These are phyloP conservation scores for Antedon mediterranea DNA, from an alignment of 53 echinoderm and acorn worm genomes.

Conservation along the genomic window DNA sequence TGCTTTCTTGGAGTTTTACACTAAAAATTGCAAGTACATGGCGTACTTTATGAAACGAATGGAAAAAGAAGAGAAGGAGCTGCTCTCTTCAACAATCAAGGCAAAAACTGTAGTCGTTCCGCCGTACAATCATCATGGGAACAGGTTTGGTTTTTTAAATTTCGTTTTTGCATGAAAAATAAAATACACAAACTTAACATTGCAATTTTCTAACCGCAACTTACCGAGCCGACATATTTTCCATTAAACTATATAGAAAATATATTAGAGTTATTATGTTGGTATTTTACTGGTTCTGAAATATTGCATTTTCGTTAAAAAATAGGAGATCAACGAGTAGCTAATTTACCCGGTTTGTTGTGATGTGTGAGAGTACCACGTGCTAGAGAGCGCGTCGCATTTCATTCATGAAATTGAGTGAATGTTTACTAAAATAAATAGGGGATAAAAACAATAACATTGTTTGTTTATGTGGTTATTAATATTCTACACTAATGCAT, in stretches of 20 bases:
- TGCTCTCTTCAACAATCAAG: background rate
- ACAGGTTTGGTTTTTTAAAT: background rate
- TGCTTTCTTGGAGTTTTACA: constrained; percentile 15
- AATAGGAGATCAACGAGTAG: background rate
- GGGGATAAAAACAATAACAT: background rate
- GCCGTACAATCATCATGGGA: background rate
- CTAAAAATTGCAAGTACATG: constrained; percentile 13
- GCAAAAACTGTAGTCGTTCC: background rate
- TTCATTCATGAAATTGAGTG: background rate
- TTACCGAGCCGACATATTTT: background rate
- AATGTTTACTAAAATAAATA: background rate
- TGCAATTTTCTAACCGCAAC: background rate
- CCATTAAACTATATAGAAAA: background rate
- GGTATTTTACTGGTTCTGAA: background rate
- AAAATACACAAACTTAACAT: background rate
- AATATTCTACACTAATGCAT: background rate
- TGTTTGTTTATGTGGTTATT: background rate
- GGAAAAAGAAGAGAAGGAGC: constrained; percentile 26
- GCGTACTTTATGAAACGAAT: constrained; percentile 35
- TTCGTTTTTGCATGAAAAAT: background rate
- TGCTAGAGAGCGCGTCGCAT: constrained; percentile 1
- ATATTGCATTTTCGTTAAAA: background rate
- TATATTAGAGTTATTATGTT: background rate
- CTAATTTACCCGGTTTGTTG: background rate
- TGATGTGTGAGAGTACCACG: background rate